phyloP scores from a whole-genome alignment of 92 coral and sea anemone genomes.

The Siderastrea radians region DNA sequence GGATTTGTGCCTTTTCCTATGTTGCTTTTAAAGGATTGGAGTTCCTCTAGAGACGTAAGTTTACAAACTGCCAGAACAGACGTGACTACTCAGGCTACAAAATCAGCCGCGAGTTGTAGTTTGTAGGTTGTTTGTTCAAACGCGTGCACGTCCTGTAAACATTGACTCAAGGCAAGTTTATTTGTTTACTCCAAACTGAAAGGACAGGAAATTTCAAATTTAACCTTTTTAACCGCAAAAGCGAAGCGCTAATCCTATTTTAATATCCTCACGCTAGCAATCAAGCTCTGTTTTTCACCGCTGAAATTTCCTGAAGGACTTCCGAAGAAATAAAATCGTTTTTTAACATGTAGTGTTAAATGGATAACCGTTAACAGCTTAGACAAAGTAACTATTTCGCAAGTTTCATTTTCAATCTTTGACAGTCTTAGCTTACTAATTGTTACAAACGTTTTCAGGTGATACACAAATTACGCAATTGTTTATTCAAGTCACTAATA shows the following conservation, averaged over 20 bases:
- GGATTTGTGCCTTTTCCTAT: background rate
- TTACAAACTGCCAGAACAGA: background rate
- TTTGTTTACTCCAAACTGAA: background rate
- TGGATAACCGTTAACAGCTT: background rate
- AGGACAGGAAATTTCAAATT: constrained; percentile 24
- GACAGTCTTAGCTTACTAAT: background rate
- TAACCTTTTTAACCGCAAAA: constrained; percentile 3
- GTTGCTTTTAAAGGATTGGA: background rate
- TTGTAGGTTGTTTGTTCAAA: background rate
- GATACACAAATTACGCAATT: background rate
- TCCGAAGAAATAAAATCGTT: background rate
- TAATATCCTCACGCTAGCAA: background rate
- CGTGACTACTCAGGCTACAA: background rate
- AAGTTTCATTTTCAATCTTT: background rate
- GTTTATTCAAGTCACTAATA: constrained; percentile 14
- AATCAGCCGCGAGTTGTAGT: background rate
- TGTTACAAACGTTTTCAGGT: background rate
- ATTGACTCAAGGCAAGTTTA: background rate
- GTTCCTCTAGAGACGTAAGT: background rate
- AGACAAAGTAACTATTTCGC: background rate
- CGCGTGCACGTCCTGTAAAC: constrained; percentile 1
- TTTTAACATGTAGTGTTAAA: background rate
- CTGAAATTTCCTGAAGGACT: constrained; percentile 16
- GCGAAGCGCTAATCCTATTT: background rate
- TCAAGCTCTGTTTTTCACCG: background rate